Conservation (phyloP, 2,113 vertebrate species). For the Pseudorhombus dupliciocellatus region DNA sequence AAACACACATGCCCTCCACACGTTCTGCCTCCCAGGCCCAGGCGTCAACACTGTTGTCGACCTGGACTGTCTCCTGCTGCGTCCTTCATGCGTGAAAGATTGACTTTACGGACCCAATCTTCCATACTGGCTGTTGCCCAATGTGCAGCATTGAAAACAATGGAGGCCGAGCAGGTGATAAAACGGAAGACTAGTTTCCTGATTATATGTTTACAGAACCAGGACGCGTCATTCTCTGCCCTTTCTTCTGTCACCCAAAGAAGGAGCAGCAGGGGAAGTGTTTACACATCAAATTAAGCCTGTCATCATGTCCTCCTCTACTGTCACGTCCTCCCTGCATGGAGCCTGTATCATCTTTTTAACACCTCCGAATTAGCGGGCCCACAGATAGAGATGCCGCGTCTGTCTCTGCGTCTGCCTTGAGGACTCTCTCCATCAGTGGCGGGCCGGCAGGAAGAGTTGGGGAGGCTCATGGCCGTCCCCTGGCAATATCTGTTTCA, state of each 20-base stretch:
- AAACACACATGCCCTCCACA: too few relatives aligned
- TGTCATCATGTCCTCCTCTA: conserved; percentile 18
- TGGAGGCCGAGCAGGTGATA: not conserved
- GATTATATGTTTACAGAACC: conserved; percentile 1
- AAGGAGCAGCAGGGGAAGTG: conserved; percentile 10
- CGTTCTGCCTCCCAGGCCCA: too few relatives aligned
- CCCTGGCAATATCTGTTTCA: conserved; percentile 66
- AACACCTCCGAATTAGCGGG: conserved; percentile 24
- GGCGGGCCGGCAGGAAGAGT: conserved; percentile 22
- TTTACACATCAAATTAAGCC: conserved; percentile 35
- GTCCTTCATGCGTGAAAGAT: not conserved
- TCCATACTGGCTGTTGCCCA: not conserved
- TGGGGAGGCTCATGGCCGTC: conserved; percentile 46
- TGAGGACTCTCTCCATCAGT: not conserved
- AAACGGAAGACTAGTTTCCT: not conserved
- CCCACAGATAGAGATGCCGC: not conserved
- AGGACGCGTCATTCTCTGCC: conserved; percentile 7
- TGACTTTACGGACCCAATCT: not conserved
- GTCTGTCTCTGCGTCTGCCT: not conserved
- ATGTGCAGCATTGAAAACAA: conserved; percentile 18
- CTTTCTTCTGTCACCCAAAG: conserved; percentile 6
- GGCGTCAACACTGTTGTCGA: too few relatives aligned
- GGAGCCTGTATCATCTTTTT: conserved; percentile 32
- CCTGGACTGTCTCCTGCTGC: not conserved
- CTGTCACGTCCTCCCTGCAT: conserved; percentile 17